phyloP scores from a whole-genome alignment of 2,888 invertebrate genomes.

The Epistrophe grossulariae region DNA sequence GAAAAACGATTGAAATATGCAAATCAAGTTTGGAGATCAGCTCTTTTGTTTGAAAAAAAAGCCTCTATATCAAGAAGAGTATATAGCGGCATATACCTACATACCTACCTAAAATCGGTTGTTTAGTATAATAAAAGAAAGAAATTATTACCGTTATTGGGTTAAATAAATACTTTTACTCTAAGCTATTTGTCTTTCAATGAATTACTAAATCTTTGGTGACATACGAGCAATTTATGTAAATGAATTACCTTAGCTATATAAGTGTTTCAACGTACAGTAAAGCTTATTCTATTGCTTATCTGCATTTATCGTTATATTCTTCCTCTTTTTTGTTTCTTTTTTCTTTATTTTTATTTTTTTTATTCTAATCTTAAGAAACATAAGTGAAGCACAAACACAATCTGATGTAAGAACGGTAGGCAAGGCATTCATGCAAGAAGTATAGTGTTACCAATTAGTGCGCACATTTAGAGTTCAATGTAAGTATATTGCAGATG shows the following conservation, averaged over 20 bases:
- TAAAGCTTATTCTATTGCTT: slow-evolving; percentile 39
- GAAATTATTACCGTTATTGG: slow-evolving; percentile 60
- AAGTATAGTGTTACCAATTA: slow-evolving; percentile 71
- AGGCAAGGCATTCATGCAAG: slow-evolving; percentile 67
- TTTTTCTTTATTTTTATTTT: slow-evolving; percentile 4
- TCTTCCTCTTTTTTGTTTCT: not conserved
- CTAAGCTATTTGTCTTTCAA: slow-evolving; percentile 33
- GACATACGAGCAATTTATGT: slow-evolving; percentile 70
- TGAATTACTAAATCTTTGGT: slow-evolving; percentile 55
- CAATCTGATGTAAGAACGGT: slow-evolving; percentile 69
- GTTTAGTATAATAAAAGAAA: not conserved
- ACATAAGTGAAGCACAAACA: slow-evolving; percentile 44
- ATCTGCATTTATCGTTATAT: slow-evolving; percentile 29
- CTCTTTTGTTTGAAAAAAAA: slow-evolving; percentile 54
- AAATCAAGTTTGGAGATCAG: slow-evolving; percentile 52
- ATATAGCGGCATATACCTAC: not conserved
- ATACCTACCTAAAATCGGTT: not conserved
- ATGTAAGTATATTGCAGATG: slow-evolving; percentile 54
- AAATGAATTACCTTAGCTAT: slow-evolving; percentile 42
- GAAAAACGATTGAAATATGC: slow-evolving; percentile 42
- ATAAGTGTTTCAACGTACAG: not conserved
- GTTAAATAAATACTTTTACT: slow-evolving; percentile 25
- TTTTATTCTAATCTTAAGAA: slow-evolving; percentile 30
- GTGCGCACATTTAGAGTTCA: slow-evolving; percentile 72
- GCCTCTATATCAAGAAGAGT: not conserved